Evolutionary conservation across 64 coral and sea anemone species (phyloP).

Genomic region (Montipora foliosa): DNA sequence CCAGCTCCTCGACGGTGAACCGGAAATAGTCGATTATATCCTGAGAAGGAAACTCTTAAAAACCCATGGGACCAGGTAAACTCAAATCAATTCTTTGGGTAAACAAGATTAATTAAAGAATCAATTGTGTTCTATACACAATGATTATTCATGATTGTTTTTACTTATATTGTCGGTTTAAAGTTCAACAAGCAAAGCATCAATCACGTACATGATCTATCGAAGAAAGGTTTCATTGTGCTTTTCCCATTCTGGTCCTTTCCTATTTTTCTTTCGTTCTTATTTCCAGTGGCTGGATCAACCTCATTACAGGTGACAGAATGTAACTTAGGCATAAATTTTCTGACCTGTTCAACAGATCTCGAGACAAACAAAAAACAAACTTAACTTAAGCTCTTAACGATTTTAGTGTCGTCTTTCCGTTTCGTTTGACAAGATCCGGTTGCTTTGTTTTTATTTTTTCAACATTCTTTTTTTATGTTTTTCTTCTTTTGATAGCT

Average conservation of each 20-base stretch:
- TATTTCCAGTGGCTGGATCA: too few species aligned
- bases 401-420: too few species aligned
- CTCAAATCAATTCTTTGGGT: not conserved
- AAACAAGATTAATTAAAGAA: slow-evolving; percentile 15
- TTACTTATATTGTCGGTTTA: not conserved
- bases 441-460: not conserved
- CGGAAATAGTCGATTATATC: slow-evolving; percentile 93
- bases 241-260: too few species aligned
- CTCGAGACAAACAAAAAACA: too few species aligned
- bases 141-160: not conserved
- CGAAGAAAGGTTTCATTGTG: not conserved
- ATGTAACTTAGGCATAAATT: too few species aligned
- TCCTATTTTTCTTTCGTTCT: too few species aligned
- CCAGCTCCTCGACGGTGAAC: slow-evolving; percentile 90
- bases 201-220: too few species aligned
- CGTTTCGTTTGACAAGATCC: not conserved
- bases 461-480: not conserved
- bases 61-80: slow-evolving; percentile 80
- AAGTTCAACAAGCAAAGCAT: not conserved
- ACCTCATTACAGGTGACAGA: too few species aligned
- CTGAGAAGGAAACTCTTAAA: slow-evolving; percentile 82
- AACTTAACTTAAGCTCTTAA: too few species aligned
- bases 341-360: too few species aligned
- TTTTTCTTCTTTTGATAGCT: not conserved
- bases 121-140: not conserved